These are phyloP conservation scores for Hippasteria phrygiana DNA, from an alignment of 53 echinoderm and acorn worm genomes.

Conservation along the genomic window DNA sequence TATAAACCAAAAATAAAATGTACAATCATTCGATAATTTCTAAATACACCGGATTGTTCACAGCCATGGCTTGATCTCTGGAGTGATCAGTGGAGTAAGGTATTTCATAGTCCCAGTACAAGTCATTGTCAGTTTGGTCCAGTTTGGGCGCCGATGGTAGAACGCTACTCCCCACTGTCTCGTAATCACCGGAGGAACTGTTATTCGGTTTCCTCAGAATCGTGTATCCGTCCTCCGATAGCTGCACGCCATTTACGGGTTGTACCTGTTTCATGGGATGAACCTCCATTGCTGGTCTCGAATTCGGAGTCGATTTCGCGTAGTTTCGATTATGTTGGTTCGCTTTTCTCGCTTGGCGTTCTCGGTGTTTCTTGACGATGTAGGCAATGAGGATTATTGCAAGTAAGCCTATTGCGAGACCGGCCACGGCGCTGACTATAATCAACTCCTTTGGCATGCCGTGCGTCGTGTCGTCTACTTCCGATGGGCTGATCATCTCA, in stretches of 20 bases:
- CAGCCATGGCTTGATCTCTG: not conserved
- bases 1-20: no score
- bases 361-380: conserved; percentile 22
- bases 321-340: not conserved
- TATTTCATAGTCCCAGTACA: conserved; percentile 48
- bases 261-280: conserved; percentile 1
- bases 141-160: conserved; percentile 5
- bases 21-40: conserved; percentile 23
- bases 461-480: not conserved
- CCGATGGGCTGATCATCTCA: not conserved
- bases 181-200: not conserved
- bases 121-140: not conserved
- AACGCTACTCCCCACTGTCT: not conserved
- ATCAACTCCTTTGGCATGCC: not conserved
- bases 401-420: conserved; percentile 9
- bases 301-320: conserved; percentile 9
- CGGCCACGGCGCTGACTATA: conserved; percentile 33
- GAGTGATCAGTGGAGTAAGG: not conserved
- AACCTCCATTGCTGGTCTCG: not conserved
- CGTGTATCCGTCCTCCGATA: conserved; percentile 50
- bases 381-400: conserved; percentile 1
- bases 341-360: not conserved
- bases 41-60: conserved; percentile 36
- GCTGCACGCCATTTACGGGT: not conserved
- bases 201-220: conserved; percentile 4